phyloP scores from a whole-genome alignment of 2,888 invertebrate genomes.

The Neocrepidodera transversa region DNA sequence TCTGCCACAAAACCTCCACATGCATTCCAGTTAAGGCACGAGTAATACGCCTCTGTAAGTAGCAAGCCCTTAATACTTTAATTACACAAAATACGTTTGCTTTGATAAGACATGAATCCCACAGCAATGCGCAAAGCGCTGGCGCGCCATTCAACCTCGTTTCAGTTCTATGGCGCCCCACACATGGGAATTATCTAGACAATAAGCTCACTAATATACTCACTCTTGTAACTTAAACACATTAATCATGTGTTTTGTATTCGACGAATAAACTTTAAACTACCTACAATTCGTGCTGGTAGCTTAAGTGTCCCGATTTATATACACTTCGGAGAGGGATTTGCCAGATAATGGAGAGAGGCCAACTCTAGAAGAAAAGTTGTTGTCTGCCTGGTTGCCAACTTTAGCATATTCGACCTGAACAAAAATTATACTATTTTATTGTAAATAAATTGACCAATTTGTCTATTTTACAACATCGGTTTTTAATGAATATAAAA shows the following conservation, averaged over 20 bases:
- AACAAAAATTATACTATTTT: neutral
- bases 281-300: constrained; percentile 29
- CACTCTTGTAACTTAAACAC: constrained; percentile 32
- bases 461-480: no score
- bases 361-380: no score
- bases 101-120: constrained; percentile 38
- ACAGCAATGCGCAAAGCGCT: constrained; percentile 18
- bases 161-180: constrained; percentile 29
- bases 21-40: constrained; percentile 6
- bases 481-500: no score
- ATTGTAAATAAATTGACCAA: no score
- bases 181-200: constrained; percentile 38
- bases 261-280: constrained; percentile 38
- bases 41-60: constrained; percentile 1
- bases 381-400: neutral
- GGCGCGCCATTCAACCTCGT: constrained; percentile 29
- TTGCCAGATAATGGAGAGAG: neutral
- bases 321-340: constrained; percentile 26
- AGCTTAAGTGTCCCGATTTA: constrained; percentile 33
- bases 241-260: constrained; percentile 40
- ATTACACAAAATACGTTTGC: constrained; percentile 43
- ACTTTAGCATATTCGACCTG: neutral
- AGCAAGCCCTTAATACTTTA: constrained; percentile 39
- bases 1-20: constrained; percentile 4
- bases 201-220: constrained; percentile 38